These are phyloP conservation scores for Eumerus sabulonum DNA, from an alignment of 2,888 invertebrate genomes.

Conservation along the genomic window DNA sequence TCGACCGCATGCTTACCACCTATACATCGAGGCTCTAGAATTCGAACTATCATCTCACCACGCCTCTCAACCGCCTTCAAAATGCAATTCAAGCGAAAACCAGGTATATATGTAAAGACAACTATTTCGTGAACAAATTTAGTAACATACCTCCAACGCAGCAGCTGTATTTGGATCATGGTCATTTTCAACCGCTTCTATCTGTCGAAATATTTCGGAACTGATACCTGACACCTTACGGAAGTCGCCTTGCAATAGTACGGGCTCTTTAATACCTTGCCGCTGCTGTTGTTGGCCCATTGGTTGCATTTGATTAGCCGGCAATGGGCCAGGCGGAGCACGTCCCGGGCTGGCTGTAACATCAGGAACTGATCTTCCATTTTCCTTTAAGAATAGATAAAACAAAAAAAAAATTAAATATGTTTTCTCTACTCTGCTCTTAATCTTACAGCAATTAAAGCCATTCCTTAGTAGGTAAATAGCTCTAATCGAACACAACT, in stretches of 20 bases:
- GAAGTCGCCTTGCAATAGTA: slow-evolving; percentile 95
- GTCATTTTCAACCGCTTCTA: slow-evolving; percentile 97
- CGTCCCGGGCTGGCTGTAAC: slow-evolving; percentile 93
- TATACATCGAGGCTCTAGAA: slow-evolving; percentile 92
- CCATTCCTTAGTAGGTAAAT: too few relatives aligned
- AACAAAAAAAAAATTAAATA: background rate
- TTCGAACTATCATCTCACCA: slow-evolving; percentile 96
- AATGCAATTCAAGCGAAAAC: slow-evolving; percentile 14
- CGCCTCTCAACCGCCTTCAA: slow-evolving; percentile 90
- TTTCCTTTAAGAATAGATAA: slow-evolving; percentile 82
- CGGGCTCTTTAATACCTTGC: slow-evolving; percentile 82
- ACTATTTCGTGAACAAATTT: background rate
- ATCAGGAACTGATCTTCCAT: slow-evolving; percentile 94
- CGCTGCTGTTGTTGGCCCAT: slow-evolving; percentile 77
- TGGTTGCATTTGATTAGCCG: slow-evolving; percentile 81
- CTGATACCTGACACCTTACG: slow-evolving; percentile 97
- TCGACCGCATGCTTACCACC: slow-evolving; percentile 93
- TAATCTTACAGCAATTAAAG: too few relatives aligned
- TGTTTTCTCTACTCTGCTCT: too few relatives aligned
- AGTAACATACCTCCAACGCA: slow-evolving; percentile 88
- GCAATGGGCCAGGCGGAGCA: slow-evolving; percentile 85
- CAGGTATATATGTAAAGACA: background rate
- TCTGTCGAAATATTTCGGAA: slow-evolving; percentile 97
- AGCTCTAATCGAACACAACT: too few relatives aligned
- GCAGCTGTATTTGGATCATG: slow-evolving; percentile 96